Evolutionary conservation across 2,797 vertebrate genomes (phyloP), one percentile per base, ranked within the genome.

Genomic region (Coregonus suidteri): DNA sequence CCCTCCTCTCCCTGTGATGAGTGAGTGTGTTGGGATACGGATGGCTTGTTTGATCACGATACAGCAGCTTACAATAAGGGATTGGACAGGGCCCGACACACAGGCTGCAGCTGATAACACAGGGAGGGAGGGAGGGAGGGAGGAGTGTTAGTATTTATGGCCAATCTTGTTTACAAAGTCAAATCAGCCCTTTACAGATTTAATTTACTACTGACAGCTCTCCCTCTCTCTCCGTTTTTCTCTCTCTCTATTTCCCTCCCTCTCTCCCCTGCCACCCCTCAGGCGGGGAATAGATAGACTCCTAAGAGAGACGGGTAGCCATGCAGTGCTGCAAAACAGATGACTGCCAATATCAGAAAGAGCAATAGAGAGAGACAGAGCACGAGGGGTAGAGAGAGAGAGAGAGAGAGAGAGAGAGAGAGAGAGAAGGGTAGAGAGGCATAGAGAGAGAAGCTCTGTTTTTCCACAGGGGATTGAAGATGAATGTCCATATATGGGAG

Each of bases 91-190:
- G 70, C 75, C 79, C 72, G 70, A 71, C 74, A 71, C 65, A 20
- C 54, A 73, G 6, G 53, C 54, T 59, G 72, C 13, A 54, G 16
- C 72, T 59, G 72, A 73, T 73, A 73, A 73, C 53, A 4, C 3
- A 74, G 6, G 5, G 79, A 64, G 62, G 65, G 59, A 65, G 64
- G 80, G 74, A 74, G 56, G 18, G 73, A 52, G 75, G 47, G 31
- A 75, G 75, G 56, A 41, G 77, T 88, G 90, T 87, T 84, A 82
- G 77, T 88, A 86, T 91, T 92, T 91, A 89, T 82, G 79, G 70
- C 35, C 83, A 82, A 84, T 89, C 85, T 88, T 92, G 90, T 94
- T 93, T 91, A 91, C 89, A 88, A 91, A 91, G 90, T 91, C 85
- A 89, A 91, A 93, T 88, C 87, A 86, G 81, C 80, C 82, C 83